phyloP scores from a whole-genome alignment of 1,140 invertebrate genomes.

The Arctopsyche grandis region DNA sequence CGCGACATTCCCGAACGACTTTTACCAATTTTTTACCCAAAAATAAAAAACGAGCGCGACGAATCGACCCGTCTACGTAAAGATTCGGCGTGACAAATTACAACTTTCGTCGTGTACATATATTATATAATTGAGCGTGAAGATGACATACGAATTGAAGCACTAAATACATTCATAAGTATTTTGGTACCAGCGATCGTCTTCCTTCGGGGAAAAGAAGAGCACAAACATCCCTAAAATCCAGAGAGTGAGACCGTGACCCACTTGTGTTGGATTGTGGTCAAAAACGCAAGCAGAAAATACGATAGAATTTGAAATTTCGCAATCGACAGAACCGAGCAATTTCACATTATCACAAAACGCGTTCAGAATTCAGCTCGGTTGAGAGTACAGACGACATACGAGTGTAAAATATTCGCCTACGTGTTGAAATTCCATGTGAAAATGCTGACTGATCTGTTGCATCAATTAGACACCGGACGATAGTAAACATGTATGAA shows the following conservation, averaged over 20 bases:
- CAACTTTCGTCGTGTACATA: not conserved
- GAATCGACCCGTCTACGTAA: not conserved
- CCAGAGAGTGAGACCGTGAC: conserved; percentile 25
- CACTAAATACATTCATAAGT: no score
- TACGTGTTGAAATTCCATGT: not conserved
- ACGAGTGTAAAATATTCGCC: not conserved
- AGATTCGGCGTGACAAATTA: not conserved
- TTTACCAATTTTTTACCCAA: no score
- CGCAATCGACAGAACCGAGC: not conserved
- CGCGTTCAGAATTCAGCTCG: not conserved
- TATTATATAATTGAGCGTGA: not conserved
- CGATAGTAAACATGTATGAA: no score
- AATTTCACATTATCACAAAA: not conserved
- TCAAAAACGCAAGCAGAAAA: conserved; percentile 28
- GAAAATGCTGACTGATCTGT: no score
- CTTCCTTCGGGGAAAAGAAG: not conserved
- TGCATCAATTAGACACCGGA: no score
- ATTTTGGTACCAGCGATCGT: no score
- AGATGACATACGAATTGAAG: not conserved
- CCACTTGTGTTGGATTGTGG: conserved; percentile 35
- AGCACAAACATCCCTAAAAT: not conserved
- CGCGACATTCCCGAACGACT: no score
- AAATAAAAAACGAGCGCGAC: not conserved
- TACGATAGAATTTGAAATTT: not conserved
- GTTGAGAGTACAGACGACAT: not conserved